phyloP scores from a whole-genome alignment of 2,888 invertebrate species.

The Pseudoips prasinana region DNA sequence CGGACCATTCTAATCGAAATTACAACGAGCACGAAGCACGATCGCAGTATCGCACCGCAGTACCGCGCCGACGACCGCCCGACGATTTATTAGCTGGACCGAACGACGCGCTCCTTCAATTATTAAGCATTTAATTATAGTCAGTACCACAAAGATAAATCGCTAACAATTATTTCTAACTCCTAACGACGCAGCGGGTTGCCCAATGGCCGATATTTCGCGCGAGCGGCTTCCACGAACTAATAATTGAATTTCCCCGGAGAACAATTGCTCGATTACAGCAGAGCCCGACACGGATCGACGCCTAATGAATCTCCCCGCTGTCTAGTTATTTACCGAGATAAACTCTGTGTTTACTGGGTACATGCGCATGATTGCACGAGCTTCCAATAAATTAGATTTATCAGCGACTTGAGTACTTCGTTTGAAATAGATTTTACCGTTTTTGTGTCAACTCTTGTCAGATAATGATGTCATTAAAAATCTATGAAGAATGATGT shows the following conservation, averaged over 20 bases:
- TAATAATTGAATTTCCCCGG: slow-evolving; percentile 77
- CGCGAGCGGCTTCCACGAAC: slow-evolving; percentile 52
- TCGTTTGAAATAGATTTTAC: slow-evolving; percentile 26
- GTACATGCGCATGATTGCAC: slow-evolving; percentile 78
- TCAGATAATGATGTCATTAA: slow-evolving; percentile 6
- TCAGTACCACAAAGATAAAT: slow-evolving; percentile 64
- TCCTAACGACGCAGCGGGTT: slow-evolving; percentile 64
- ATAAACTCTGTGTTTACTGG: slow-evolving; percentile 77
- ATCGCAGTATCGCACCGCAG: slow-evolving; percentile 56
- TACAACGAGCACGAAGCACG: slow-evolving; percentile 71
- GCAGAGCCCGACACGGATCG: slow-evolving; percentile 71
- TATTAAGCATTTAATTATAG: slow-evolving; percentile 76
- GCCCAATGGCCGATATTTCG: slow-evolving; percentile 66
- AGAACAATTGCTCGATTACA: slow-evolving; percentile 81
- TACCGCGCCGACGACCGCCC: slow-evolving; percentile 33
- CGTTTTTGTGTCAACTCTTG: slow-evolving; percentile 7
- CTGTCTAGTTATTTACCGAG: slow-evolving; percentile 79
- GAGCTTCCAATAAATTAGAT: slow-evolving; percentile 76
- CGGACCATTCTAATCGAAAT: slow-evolving; percentile 60
- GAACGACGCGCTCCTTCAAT: slow-evolving; percentile 62
- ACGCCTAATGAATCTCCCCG: slow-evolving; percentile 79
- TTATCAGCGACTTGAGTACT: slow-evolving; percentile 52
- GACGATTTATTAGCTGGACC: slow-evolving; percentile 60
- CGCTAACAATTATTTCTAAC: slow-evolving; percentile 71
- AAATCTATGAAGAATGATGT: too few species aligned